Base-by-base conservation (phyloP, 2,888 invertebrate species). In the Trissolcus brochymenae region DNA sequence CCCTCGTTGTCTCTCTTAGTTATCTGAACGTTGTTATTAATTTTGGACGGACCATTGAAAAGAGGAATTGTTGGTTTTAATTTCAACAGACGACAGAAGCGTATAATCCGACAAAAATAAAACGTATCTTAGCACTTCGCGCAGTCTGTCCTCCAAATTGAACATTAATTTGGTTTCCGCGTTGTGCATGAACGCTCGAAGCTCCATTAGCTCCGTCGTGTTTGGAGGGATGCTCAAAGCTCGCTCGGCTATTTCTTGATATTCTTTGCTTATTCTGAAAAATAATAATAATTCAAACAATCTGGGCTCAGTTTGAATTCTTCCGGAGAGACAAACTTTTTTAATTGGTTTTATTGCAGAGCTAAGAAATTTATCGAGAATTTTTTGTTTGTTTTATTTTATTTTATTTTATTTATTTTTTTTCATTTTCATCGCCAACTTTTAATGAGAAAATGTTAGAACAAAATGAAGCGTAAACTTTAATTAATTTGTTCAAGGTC, bases 41-140 rank as follows among this genome's bases (percentile, higher is more conserved):
- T 13, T 46, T 70, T 19, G 9, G 14, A 61, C 81, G 72, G 62
- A 90, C 97, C 96, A 97, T 85, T 95, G 94, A 84, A 96, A 96
- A 0, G 96, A 94, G 81, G 94, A 94, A 81, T 95, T 95, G 86
- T 97, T 98, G 46, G 95, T 94, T 84, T 97, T 95, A 85, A 98
- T 94, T 90, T 98, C 96, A 4, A 95, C 90, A 0, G 96, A 94
- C 0, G 95, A 93, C 82, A 96, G 94, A 6, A 91, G 90, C 0
- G 94, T 93, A 84, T 95, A 95, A 88, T 98, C 96, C 4, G 95
- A 94, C 7, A 98, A 90, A 90, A 97, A 97, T 56, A 94, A 89
- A 59, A 98, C 94, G 84, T 95, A 95, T 67, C 91, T 90, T 91
- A 95, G 90, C 6, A 93, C 92, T 64, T 92, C 90, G 72, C 91